Evolutionary conservation across 2,888 invertebrate species (phyloP), one percentile per base, ranked within the genome.

Genomic region (Agriopis marginaria): DNA sequence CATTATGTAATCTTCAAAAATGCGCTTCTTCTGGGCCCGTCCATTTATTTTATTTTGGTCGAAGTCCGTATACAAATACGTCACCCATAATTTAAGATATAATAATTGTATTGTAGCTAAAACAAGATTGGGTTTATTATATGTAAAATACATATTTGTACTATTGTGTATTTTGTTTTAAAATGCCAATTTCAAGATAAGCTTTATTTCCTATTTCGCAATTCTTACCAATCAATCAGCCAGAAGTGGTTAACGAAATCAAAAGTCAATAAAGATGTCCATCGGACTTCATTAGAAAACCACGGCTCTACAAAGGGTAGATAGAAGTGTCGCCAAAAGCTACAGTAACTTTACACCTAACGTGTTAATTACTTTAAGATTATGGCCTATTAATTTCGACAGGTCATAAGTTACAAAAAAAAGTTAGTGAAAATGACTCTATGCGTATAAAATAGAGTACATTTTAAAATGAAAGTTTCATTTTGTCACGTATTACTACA

Each of bases 311-410:
- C 81, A 80, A 82, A 82, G 78, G 70, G 71, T 65, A 59, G 69
- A n/a, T 14, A 9, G 32, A 40, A 71, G 79, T 79, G 80, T 86
- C 83, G 77, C 81, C 79, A 78, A 79, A 77, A 72, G 40, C 66
- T 74, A 77, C 84, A 82, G 84, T 86, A 86, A 87, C 77, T 86
- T 88, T 79, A 87, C 88, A 87, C 85, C 75, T 79, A 76, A 80
- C 73, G 83, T 82, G 85, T 85, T 84, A 86, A 86, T 84, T 85
- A 72, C 74, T 77, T 73, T 71, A 68, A 75, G 75, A 81, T 75
- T 53, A 62, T 23, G 47, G 9, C 11, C 23, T 5, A 40, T 49
- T n/a, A 60, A 14, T 40, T n/a, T 8, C 6, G 67, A 68, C 58
- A 68, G 14, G 17, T 50, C 14, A 59, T 17, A 69, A 58, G 5